Base-by-base conservation (phyloP, 1,140 invertebrate species). In the Macrotrachela quadricornifera region DNA sequence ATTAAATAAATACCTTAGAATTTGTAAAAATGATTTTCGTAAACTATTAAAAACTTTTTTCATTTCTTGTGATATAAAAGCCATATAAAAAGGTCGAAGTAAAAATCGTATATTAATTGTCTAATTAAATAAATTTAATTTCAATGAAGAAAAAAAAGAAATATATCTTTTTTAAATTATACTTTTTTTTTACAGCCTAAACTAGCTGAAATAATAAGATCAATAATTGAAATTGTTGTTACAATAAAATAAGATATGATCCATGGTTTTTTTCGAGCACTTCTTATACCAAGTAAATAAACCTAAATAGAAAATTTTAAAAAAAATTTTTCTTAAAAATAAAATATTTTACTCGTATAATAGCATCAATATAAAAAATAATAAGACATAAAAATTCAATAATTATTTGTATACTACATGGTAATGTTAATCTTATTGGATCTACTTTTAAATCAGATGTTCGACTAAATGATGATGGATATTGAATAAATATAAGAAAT, bases 11-110 rank as follows among this genome's bases (percentile, higher is more conserved):
- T 56, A 66, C 63, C 63, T 66, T n/a, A 61, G 50, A n/a, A 68
- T 61, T 49, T 67, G 64, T 48, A 64, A 63, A 11, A 68, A 30
- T 12, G 63, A 65, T 56, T 60, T 60, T 44, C 59, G 50, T 42
- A 68, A 55, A 54, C 62, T 64, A 50, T 66, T 65, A 1, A 66
- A 59, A 49, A 62, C 64, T 56, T 68, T 68, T 56, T 68, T 68
- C 65, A 68, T 67, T 6, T 67, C 50, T 12, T 62, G 61, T 9
- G 64, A 66, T 49, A 63, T 63, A 49, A 63, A 60, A 14, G 67
- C 51, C 21, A 68, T 58, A 54, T 67, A 68, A 50, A 62, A 61
- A 38, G 66, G 66, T 13, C 66, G 55, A 9, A 68, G 37, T 40
- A 65, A 60, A 55, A 65, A 54, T 50, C 66, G 55, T 10, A 67